Percentiles rank a stretch among this genome's conserved stretches.
These are phyloP conservation scores for Gallinago media DNA, from an alignment of 2,113 vertebrate species.

Conservation along the genomic window DNA sequence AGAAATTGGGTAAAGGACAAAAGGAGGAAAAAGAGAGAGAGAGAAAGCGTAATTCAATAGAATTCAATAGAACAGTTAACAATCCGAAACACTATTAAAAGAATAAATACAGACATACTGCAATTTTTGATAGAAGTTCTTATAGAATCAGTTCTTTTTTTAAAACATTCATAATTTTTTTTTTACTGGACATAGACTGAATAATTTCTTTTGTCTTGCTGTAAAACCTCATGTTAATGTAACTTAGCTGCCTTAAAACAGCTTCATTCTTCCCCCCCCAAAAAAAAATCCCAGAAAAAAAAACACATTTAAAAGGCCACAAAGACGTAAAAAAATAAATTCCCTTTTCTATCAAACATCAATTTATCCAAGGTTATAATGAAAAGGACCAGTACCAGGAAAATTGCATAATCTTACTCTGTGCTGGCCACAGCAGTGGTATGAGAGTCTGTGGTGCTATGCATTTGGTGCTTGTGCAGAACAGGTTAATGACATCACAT, in stretches of 20 bases:
- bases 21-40: neutral
- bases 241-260: neutral
- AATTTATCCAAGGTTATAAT: neutral
- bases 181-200: neutral
- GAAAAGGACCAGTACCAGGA: no score
- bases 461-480: neutral
- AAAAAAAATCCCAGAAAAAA: neutral
- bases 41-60: accelerated
- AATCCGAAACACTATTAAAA: neutral
- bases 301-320: neutral
- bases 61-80: neutral
- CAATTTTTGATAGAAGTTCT: neutral
- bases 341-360: neutral
- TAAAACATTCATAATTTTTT: neutral
- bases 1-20: neutral
- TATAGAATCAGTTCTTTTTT: neutral
- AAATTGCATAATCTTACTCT: accelerated
- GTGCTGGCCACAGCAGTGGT: no score
- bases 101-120: no score
- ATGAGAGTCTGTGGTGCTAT: neutral
- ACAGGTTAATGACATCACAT: neutral
- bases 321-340: neutral
- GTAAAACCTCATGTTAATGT: neutral
- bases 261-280: no score
- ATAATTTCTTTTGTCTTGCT: neutral